phyloP scores from a whole-genome alignment of 2,888 invertebrate genomes.

The Timandra comae region DNA sequence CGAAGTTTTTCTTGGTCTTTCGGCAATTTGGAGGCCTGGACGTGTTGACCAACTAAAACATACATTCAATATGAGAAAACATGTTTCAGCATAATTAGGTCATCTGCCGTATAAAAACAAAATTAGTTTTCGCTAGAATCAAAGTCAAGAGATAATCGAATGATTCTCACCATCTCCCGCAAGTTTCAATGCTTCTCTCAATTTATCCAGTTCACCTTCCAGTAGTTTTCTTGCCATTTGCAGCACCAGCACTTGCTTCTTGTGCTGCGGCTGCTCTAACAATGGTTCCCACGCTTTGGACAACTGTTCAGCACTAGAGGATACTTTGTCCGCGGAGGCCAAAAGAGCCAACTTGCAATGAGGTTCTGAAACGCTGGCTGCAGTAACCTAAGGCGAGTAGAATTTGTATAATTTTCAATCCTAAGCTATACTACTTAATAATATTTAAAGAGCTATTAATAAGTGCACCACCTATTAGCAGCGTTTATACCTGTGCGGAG shows the following conservation, averaged over 20 bases:
- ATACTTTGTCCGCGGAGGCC: conserved; percentile 3
- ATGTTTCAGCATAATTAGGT: too few species aligned
- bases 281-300: neutral
- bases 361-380: conserved; percentile 3
- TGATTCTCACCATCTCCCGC: too few species aligned
- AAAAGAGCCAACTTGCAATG: conserved; percentile 2
- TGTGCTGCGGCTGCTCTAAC: neutral
- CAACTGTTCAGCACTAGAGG: neutral
- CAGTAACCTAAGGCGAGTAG: conserved; percentile 2
- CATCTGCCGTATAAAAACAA: too few species aligned
- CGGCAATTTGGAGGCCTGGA: too few species aligned
- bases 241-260: neutral
- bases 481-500: conserved; percentile 23
- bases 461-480: neutral
- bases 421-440: too few species aligned
- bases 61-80: too few species aligned
- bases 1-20: too few species aligned
- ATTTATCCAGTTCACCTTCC: conserved; percentile 1
- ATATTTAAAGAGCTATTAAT: neutral
- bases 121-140: too few species aligned
- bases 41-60: too few species aligned
- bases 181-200: neutral
- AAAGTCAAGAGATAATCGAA: too few species aligned
- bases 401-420: too few species aligned
- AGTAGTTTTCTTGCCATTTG: conserved; percentile 1